Evolutionary conservation across 2,113 vertebrate species (phyloP).

Genomic region (Ictidomys tridecemlineatus): DNA sequence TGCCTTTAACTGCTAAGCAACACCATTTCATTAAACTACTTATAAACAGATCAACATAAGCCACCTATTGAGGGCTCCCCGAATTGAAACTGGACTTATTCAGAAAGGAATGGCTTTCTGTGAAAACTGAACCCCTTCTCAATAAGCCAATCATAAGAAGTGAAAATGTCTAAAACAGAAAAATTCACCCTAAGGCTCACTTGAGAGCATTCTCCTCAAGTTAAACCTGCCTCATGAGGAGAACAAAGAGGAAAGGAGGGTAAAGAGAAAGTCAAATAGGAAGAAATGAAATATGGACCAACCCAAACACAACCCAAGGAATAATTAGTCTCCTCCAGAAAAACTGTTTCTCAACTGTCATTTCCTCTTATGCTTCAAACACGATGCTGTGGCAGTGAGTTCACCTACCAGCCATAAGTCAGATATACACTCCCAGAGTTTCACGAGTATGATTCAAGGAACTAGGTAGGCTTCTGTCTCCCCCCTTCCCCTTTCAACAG

Average conservation of each 20-base stretch:
- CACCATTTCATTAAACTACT: conserved; percentile 29
- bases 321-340: neutral
- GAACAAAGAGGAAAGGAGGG: neutral
- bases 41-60: neutral
- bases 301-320: neutral
- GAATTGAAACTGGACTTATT: neutral
- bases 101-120: conserved; percentile 34
- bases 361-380: conserved; percentile 17
- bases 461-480: neutral
- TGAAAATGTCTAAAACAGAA: neutral
- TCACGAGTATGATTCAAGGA: neutral
- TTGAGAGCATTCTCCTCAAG: neutral
- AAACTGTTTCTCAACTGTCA: neutral
- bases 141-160: neutral
- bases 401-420: neutral
- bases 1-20: neutral
- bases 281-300: neutral
- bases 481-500: neutral
- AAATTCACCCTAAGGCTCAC: neutral
- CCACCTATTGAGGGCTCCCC: neutral
- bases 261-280: neutral
- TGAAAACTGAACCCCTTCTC: neutral
- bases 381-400: neutral
- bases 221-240: neutral
- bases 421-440: neutral